Evolutionary conservation across 2,888 invertebrate genomes (phyloP), one percentile per base, ranked within the genome.

Genomic region (Conus canariensis): DNA sequence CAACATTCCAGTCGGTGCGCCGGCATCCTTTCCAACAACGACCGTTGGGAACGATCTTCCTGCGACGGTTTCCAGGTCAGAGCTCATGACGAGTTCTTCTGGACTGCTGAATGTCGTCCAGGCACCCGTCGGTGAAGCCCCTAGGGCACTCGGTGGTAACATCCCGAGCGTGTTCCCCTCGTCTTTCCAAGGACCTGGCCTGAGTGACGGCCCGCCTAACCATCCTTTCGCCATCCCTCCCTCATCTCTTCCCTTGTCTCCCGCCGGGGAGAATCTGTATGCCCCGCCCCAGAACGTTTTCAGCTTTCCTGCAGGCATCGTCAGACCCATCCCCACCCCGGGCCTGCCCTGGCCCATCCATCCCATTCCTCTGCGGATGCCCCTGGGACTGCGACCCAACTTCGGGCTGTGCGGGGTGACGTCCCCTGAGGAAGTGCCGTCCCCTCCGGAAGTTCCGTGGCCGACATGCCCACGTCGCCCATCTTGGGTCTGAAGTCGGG

Each of bases 381-480:
- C 89, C 3, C 16, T 85, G 82, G 60, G 60, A 64, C 89, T 83
- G 56, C 56, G 74, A 6, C 67, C 83, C 19, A 85, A 70, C n/a
- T 85, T 85, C 19, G 85, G 89, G 25, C 30, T 60, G 56, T 85
- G 58, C n/a, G 89, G 89, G 45, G 85, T 89, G 67, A 70, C 56
- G 9, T 58, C 89, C 59, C 89, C 89, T 58, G 89, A 85, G 30
- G 89, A 89, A 85, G 85, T 89, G 22, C 89, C 89, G 0, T 89
- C 89, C 59, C 89, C 85, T 56, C 89, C 25, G 89, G 85, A 59
- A 85, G 60, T n/a, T 67, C 85, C 5, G 58, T 89, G 14, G 45
- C 89, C 9, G 89, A 89, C 89, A 85, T 89, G 85, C 89, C 89
- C 85, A 30, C 16, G 16, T 89, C 89, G 59, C 89, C 89, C 25